Evolutionary conservation across 2,797 vertebrate genomes (phyloP), one percentile per base, ranked within the genome.

Genomic region (Tokudaia tokunoshimensis): DNA sequence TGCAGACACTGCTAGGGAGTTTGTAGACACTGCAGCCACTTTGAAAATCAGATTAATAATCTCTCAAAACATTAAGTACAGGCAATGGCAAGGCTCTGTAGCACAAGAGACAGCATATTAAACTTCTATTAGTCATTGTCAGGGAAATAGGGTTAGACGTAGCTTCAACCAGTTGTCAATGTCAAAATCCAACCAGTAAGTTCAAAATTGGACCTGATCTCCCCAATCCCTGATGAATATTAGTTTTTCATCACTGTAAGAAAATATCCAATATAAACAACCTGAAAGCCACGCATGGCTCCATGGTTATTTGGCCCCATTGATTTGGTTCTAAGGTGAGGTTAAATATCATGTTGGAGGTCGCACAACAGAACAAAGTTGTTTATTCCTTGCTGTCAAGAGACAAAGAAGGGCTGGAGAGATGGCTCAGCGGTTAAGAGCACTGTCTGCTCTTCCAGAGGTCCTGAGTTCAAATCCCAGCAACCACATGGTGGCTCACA

Each of bases 11-110:
- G 31, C 22, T 61, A 31, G 34, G 55, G 55, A 57, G 55, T 57
- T 29, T 61, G 7, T 31, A 82, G 76, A 90, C 76, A 44, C 41
- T 24, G n/a, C 2, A 34, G 12, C 44, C 37, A 44, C 94, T 92
- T 81, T 89, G 26, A 24, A 96, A 91, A 94, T 59, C 10, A 91
- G 65, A 52, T 70, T 52, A 86, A n/a, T 20, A 59, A n/a, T 31
- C 81, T 17, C 47, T 78, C 9, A 83, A 85, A 75, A 65, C 14
- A 20, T 61, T 79, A 52, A 88, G 14, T 78, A 57, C 34, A 79
- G 34, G 8, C 41, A 47, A 47, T 7, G 5, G 15, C 41, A 84
- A 65, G 26, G 15, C 26, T 84, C 41, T 13, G 15, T 47, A 84
- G 26, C 59, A 65, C 1, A 20, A 47, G 0, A 29, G 37, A 31